Evolutionary conservation across 2,888 invertebrate species (phyloP).

Genomic region (Colostygia pectinataria): DNA sequence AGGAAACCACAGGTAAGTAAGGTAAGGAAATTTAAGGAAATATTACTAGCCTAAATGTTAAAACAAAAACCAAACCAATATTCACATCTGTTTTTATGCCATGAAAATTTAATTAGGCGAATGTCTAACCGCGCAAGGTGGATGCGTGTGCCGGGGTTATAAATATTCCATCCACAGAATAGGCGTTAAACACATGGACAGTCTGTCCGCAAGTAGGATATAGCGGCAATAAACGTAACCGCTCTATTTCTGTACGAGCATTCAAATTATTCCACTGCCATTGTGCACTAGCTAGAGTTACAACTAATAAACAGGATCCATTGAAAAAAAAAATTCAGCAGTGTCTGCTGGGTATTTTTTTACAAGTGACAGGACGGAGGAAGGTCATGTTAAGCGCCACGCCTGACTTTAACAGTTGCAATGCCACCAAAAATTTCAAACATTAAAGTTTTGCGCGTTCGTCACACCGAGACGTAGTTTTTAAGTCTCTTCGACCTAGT

Average conservation of each 20-base stretch:
- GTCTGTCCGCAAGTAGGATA: conserved; percentile 35
- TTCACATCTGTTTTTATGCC: conserved; percentile 21
- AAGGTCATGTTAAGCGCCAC: too few species aligned
- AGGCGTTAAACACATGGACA: conserved; percentile 45
- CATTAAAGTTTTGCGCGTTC: too few species aligned
- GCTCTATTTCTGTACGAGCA: conserved; percentile 59
- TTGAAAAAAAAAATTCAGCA: conserved; percentile 24
- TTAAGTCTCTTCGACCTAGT: too few species aligned
- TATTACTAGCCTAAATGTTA: too few species aligned
- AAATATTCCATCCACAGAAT: conserved; percentile 47
- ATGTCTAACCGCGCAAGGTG: conserved; percentile 24
- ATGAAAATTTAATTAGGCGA: conserved; percentile 26
- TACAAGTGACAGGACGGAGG: too few species aligned
- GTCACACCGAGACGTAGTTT: too few species aligned
- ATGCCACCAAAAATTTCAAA: too few species aligned
- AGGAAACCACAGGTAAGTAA: too few species aligned
- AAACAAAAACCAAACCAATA: conserved; percentile 1
- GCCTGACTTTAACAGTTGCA: too few species aligned
- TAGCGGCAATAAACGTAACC: conserved; percentile 33
- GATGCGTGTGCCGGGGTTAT: conserved; percentile 33
- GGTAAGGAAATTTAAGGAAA: too few species aligned
- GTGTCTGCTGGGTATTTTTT: too few species aligned
- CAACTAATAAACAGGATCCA: conserved; percentile 21
- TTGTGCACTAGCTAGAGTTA: conserved; percentile 21
- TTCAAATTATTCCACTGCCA: conserved; percentile 40